Conservation (phyloP, 1,140 invertebrate species). For the Anastrepha obliqua region DNA sequence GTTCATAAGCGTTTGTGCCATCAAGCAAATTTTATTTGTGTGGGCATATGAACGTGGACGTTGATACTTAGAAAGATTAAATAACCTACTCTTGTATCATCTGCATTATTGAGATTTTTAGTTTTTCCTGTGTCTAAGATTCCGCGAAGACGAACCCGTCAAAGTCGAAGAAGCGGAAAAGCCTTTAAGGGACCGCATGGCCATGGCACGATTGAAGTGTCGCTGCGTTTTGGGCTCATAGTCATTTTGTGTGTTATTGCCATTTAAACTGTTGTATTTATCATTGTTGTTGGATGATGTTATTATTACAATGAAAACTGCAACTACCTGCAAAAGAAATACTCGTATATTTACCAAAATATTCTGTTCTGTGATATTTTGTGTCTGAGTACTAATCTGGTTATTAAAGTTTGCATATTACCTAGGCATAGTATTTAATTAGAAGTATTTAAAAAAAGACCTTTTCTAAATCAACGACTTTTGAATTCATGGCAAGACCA, state of each 20-base stretch:
- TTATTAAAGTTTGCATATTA: too few relatives aligned
- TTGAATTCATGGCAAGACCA: too few relatives aligned
- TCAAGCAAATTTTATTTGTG: slow-evolving; percentile 32
- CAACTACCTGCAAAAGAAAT: slow-evolving; percentile 78
- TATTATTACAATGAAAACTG: slow-evolving; percentile 85
- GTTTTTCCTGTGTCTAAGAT: slow-evolving; percentile 63
- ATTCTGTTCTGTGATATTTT: too few relatives aligned
- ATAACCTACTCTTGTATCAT: neutral
- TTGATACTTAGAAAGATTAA: neutral
- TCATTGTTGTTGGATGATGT: slow-evolving; percentile 72
- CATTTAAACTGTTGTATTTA: slow-evolving; percentile 41
- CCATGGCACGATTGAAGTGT: slow-evolving; percentile 90
- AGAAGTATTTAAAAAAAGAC: too few relatives aligned
- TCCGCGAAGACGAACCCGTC: slow-evolving; percentile 59
- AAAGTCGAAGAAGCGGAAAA: slow-evolving; percentile 68
- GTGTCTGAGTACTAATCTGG: too few relatives aligned
- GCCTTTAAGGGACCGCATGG: slow-evolving; percentile 85
- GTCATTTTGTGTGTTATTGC: slow-evolving; percentile 56
- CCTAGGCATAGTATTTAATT: too few relatives aligned
- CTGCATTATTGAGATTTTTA: slow-evolving; percentile 1
- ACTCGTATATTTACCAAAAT: neutral
- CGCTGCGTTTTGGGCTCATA: slow-evolving; percentile 82
- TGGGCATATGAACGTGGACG: slow-evolving; percentile 9
- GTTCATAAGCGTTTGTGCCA: slow-evolving; percentile 20
- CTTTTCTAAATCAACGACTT: too few relatives aligned